Conservation (phyloP, 2,797 vertebrate species). For the Gambelia wislizenii region DNA sequence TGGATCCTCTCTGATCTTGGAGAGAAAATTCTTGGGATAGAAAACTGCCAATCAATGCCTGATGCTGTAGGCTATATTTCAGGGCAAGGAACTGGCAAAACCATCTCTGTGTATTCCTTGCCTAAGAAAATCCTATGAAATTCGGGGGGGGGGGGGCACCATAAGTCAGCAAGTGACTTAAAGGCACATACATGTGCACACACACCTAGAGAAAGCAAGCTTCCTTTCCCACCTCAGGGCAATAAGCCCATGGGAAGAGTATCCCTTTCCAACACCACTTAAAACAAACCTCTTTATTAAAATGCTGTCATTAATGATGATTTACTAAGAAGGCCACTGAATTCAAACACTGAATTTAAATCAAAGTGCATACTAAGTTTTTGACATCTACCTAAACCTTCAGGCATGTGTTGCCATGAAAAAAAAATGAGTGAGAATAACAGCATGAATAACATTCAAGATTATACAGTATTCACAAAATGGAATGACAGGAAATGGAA, state of each 20-base stretch:
- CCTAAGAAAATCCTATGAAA: no score
- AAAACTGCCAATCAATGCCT: no score
- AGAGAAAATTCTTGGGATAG: no score
- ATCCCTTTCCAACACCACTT: background rate
- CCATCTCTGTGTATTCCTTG: no score
- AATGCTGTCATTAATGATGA: background rate
- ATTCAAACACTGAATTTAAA: slow-evolving; percentile 26
- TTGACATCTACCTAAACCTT: background rate
- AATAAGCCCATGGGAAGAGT: background rate
- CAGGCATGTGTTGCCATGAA: background rate
- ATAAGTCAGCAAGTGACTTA: no score
- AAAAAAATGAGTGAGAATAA: background rate
- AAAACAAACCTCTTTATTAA: background rate
- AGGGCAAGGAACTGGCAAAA: no score
- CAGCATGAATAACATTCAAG: slow-evolving; percentile 11
- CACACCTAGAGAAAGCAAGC: background rate
- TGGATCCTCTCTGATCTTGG: background rate
- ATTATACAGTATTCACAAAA: slow-evolving; percentile 40
- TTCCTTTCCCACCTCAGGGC: background rate
- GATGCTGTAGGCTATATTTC: no score
- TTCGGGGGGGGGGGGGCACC: no score
- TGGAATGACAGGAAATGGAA: slow-evolving; percentile 12
- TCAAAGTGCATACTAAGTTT: slow-evolving; percentile 39
- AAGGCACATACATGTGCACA: no score
- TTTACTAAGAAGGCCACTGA: slow-evolving; percentile 25